Evolutionary conservation across 2,888 invertebrate species (phyloP).

Genomic region (Leptopilina syphax): DNA sequence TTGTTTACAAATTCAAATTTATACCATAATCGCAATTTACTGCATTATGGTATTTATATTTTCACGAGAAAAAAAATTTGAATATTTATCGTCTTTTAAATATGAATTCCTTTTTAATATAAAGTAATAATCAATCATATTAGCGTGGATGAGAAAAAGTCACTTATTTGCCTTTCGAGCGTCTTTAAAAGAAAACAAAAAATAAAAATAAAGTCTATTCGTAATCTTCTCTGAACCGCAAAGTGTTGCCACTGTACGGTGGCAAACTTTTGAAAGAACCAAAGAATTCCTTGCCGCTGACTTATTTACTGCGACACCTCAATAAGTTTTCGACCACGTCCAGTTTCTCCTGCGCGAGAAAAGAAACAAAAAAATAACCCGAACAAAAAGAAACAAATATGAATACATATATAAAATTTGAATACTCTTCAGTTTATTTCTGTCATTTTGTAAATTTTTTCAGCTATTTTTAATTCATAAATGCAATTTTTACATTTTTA

Average conservation of each 20-base stretch:
- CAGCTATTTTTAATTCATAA: too few species aligned
- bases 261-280: slow-evolving; percentile 41
- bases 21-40: too few species aligned
- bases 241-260: slow-evolving; percentile 57
- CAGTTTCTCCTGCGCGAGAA: not conserved
- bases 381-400: not conserved
- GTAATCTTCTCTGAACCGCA: slow-evolving; percentile 56
- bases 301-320: slow-evolving; percentile 59
- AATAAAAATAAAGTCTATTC: slow-evolving; percentile 52
- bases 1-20: not conserved
- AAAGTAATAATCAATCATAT: slow-evolving; percentile 17
- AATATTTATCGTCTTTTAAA: not conserved
- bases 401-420: not conserved
- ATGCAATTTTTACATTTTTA: too few species aligned
- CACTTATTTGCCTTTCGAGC: slow-evolving; percentile 40
- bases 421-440: not conserved
- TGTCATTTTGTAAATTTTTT: too few species aligned
- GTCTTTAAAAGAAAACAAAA: not conserved
- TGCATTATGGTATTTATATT: too few species aligned
- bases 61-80: too few species aligned
- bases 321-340: slow-evolving; percentile 52
- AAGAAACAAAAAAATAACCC: not conserved
- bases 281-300: slow-evolving; percentile 51
- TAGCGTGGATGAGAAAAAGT: too few species aligned
- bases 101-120: not conserved